Evolutionary conservation across 2,113 vertebrate genomes (phyloP), one percentile per base, ranked within the genome.

Genomic region (Pontoporia blainvillei): DNA sequence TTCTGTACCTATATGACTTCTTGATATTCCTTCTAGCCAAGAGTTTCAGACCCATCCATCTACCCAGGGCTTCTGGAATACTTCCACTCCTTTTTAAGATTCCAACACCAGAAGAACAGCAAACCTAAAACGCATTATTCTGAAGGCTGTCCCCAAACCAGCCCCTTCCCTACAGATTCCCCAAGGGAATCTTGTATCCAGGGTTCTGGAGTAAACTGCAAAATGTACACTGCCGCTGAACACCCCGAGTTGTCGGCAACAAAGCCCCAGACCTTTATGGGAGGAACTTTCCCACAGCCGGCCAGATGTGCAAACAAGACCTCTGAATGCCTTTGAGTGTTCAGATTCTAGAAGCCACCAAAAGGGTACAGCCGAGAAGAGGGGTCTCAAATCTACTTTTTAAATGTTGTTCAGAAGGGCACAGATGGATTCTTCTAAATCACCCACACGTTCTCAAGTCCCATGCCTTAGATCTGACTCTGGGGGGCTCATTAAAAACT

Each of bases 221-320:
- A 66, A 95, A 36, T 41, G 61, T 85, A 90, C 78, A 71, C 59
- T 36, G 8, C 13, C 34, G 23, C 72, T 71, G 67, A 61, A 85
- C 36, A 95, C 57, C 66, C 67, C 13, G 9, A 54, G 34, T 21
- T 34, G 59, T 29, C 54, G 49, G 83, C n/a, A 92, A 76, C 61
- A 83, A 69, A 93, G 17, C 41, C 67, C 69, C 13, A 61, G 81
- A 61, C 66, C 61, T 89, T 86, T 39, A 15, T 8, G 59, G 15
- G 41, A 85, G 61, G 20, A 62, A 36, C 34, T 29, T 72, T 69
- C 79, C 49, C 86, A 67, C 15, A 59, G 71, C 6, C 17, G 8
- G 62, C 64, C 95, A 96, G 75, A 95, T 72, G 90, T 34, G 44
- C 61, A 91, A 92, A 95, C 49, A 91, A 82, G 72, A 64, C 34